Base-by-base conservation (phyloP, 2,113 vertebrate genomes). In the Cynopterus brachyotis region DNA sequence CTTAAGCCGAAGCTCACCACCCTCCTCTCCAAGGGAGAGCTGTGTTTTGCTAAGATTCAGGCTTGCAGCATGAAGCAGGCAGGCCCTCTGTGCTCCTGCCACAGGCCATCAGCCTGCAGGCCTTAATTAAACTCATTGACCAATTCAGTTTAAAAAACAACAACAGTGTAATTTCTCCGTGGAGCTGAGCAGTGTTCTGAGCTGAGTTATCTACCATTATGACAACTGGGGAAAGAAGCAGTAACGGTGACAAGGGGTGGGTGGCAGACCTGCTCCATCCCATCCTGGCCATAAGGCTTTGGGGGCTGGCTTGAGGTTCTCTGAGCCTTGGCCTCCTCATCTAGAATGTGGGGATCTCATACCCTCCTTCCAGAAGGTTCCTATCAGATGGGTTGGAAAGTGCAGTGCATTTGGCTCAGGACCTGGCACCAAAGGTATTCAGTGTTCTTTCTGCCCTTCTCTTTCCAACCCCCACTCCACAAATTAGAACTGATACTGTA, bases 291-390 rank as follows among this genome's bases (percentile, higher is more conserved):
- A 6, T 40, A 35, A 60, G 24, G 20, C 35, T 40, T 60, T 20
- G 64, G 66, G 32, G 70, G 47, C 81, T 35, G 26, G 17, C 66
- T 19, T 17, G 75, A 40, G 66, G 30, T 81, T 40, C 89, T 35
- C 6, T 2, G 85, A 55, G 17, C 9, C 67, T 55, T 15, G 45
- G 17, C 47, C 12, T 70, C 60, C n/a, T 80, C 26, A 15, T 67
- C 9, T 50, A 20, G 40, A 78, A 53, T 47, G 24, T 42, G 69
- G 67, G 47, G 59, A 13, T 20, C 62, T 59, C 37, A 19, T 4
- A 42, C 42, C n/a, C 69, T 45, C 37, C 73, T 73, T 95, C 70
- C 55, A 89, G 78, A 93, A 78, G 42, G 10, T 57, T 66, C 80
- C 1, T 13, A 26, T 57, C 60, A 47, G 84, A 55, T 32, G 35